Percentiles rank a stretch among this genome's conserved stretches.
phyloP scores from a whole-genome alignment of 1,140 invertebrate species.

The Ceratoteleas bidentatus region DNA sequence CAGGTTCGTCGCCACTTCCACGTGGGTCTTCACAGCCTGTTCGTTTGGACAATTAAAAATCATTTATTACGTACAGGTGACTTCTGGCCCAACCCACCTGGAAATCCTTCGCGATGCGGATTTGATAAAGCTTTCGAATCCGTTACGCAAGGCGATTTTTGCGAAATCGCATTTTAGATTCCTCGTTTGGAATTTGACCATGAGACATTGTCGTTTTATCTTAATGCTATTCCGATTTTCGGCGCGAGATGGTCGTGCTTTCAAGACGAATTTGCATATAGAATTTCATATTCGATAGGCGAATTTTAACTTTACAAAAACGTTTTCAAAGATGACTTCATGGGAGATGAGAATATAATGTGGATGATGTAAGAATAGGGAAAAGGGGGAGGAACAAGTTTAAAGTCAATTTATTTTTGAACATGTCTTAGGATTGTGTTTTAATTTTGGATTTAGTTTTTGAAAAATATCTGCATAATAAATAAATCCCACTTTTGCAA shows the following conservation, averaged over 20 bases:
- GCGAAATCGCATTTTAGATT: slow-evolving; percentile 32
- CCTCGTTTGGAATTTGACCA: slow-evolving; percentile 36
- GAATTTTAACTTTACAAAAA: background rate
- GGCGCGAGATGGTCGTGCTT: no score
- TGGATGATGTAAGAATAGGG: background rate
- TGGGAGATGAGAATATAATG: no score
- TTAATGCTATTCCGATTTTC: no score
- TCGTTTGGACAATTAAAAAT: background rate
- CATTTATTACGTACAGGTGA: background rate
- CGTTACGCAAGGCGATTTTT: slow-evolving; percentile 19
- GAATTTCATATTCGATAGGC: slow-evolving; percentile 1
- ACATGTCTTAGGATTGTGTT: no score
- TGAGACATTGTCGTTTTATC: slow-evolving; percentile 19
- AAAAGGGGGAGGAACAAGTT: background rate
- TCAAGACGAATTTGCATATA: background rate
- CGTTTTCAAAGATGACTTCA: background rate
- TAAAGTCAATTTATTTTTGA: no score
- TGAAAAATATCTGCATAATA: no score
- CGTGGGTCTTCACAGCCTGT: slow-evolving; percentile 56
- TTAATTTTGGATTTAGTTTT: no score
- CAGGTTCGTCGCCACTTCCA: slow-evolving; percentile 67
- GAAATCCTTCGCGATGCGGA: slow-evolving; percentile 9
- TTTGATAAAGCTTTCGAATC: slow-evolving; percentile 26
- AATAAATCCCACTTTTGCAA: no score
- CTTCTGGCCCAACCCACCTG: no score